A percentile compares a stretch with the other conserved stretches of the same genome.
These are phyloP conservation scores for Crypturellus undulatus DNA, from an alignment of 2,113 vertebrate genomes.

Conservation along the genomic window DNA sequence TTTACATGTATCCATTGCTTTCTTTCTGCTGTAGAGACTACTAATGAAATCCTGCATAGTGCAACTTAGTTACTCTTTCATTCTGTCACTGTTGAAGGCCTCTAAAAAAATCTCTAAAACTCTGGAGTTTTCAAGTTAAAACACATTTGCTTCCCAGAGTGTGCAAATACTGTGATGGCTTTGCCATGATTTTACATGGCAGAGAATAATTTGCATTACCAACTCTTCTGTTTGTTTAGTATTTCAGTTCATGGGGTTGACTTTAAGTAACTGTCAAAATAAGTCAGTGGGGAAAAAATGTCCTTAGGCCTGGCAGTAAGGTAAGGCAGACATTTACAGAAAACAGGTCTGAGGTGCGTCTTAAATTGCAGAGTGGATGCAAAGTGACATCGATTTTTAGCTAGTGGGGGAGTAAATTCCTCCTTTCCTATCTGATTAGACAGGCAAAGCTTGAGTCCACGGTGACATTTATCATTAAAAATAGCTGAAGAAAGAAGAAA, in stretches of 20 bases:
- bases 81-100: constrained; percentile 2
- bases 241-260: background rate
- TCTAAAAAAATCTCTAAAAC: background rate
- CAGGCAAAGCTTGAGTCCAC: background rate
- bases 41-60: constrained; percentile 50
- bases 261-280: background rate
- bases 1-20: constrained; percentile 76
- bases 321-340: background rate
- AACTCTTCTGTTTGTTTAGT: background rate
- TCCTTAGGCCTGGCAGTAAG: constrained; percentile 19
- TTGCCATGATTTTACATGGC: background rate
- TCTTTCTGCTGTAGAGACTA: constrained; percentile 70
- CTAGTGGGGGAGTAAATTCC: background rate
- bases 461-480: background rate
- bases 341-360: background rate
- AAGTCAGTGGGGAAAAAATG: background rate
- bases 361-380: background rate
- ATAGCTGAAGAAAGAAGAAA: background rate
- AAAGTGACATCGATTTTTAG: background rate
- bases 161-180: background rate
- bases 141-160: background rate
- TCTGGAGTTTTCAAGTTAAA: constrained; percentile 32
- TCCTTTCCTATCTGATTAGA: background rate
- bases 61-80: constrained; percentile 25
- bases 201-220: background rate